Percentiles rank a stretch among this genome's conserved stretches.
These are phyloP conservation scores for Heliconius erato DNA, from an alignment of 2,888 invertebrate genomes.

Conservation along the genomic window DNA sequence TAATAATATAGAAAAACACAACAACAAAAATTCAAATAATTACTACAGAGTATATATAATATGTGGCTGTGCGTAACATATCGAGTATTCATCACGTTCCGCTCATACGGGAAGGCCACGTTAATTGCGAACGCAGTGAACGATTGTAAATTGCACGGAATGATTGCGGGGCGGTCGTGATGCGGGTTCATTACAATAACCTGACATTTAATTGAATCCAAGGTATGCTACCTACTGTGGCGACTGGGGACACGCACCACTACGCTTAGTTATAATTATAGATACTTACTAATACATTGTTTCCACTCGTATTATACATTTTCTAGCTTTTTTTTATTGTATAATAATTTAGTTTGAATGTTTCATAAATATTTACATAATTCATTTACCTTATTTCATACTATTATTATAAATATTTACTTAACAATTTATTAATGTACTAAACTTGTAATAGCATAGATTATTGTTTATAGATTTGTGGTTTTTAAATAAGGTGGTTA, in stretches of 20 bases:
- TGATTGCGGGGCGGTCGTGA: conserved; percentile 70
- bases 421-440: background rate
- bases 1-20: conserved; percentile 15
- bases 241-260: conserved; percentile 58
- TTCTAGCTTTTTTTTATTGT: background rate
- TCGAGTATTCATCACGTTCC: conserved; percentile 53
- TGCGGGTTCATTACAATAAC: conserved; percentile 80
- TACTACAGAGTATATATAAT: conserved; percentile 64
- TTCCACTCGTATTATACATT: background rate
- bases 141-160: conserved; percentile 79
- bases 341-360: background rate
- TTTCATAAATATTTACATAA: background rate
- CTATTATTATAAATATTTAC: too few species aligned
- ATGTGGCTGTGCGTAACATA: conserved; percentile 45
- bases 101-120: conserved; percentile 64
- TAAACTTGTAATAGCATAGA: background rate
- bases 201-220: conserved; percentile 77
- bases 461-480: background rate
- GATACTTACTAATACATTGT: conserved; percentile 1
- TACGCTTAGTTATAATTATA: conserved; percentile 42
- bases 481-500: background rate
- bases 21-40: conserved; percentile 42
- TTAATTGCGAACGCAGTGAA: conserved; percentile 79
- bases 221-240: conserved; percentile 65
- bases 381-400: background rate